Percentiles rank a stretch among this genome's conserved stretches.
These are phyloP conservation scores for Anhinga rufa DNA, from an alignment of 2,113 vertebrate species.

Conservation along the genomic window DNA sequence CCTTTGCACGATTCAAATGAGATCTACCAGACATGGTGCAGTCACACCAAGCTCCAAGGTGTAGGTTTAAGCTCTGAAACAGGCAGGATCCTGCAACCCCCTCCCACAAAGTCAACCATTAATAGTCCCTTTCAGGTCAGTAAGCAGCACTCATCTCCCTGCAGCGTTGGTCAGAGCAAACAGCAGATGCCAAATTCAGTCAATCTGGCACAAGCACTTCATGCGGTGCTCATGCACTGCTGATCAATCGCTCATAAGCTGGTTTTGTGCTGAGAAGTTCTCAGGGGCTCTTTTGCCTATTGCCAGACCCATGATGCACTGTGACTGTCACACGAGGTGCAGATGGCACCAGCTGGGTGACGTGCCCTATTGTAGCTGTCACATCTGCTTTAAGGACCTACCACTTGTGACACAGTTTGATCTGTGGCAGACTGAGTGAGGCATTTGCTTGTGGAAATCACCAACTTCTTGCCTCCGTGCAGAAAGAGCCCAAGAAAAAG, in stretches of 20 bases:
- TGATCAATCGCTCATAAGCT: conserved; percentile 24
- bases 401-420: conserved; percentile 22
- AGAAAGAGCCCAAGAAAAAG: not conserved
- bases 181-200: not conserved
- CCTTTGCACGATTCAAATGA: rapidly evolving
- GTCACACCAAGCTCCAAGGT: not conserved
- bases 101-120: not conserved
- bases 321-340: conserved; percentile 25
- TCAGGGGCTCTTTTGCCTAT: conserved; percentile 14
- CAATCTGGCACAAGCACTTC: not conserved
- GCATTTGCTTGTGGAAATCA: not conserved
- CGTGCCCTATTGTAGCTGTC: not conserved
- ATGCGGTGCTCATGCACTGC: not conserved
- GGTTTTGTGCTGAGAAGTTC: conserved; percentile 30
- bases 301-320: not conserved
- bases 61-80: not conserved
- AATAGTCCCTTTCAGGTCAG: not conserved
- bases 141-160: not conserved
- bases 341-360: conserved; percentile 14
- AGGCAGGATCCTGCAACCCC: not conserved
- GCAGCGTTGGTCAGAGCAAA: not conserved
- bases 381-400: conserved; percentile 48
- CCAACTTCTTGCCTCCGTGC: not conserved
- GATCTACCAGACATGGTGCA: not conserved
- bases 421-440: not conserved